Evolutionary conservation across 2,888 invertebrate species (phyloP).

Genomic region (Aleiodes alternator): DNA sequence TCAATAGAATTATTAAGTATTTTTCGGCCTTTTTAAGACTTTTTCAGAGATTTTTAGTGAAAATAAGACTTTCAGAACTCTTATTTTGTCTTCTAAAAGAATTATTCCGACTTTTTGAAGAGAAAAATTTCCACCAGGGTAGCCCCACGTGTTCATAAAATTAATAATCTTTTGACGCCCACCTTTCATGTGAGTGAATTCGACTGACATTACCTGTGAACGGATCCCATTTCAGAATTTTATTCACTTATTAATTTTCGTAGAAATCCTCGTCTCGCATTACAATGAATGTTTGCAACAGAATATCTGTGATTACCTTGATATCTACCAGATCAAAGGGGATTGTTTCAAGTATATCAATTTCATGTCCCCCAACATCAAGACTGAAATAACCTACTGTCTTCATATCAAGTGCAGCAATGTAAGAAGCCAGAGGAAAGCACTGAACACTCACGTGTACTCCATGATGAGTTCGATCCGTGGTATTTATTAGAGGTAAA

Average conservation of each 20-base stretch:
- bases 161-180: slow-evolving; percentile 71
- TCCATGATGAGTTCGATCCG: slow-evolving; percentile 62
- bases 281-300: too few relatives aligned
- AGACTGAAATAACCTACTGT: slow-evolving; percentile 78
- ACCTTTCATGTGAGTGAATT: slow-evolving; percentile 74
- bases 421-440: slow-evolving; percentile 76
- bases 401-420: slow-evolving; percentile 75
- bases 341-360: slow-evolving; percentile 77
- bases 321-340: slow-evolving; percentile 77
- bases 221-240: background rate
- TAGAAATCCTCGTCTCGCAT: too few relatives aligned
- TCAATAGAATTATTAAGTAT: too few relatives aligned
- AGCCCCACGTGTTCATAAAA: slow-evolving; percentile 74
- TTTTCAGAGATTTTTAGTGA: too few relatives aligned
- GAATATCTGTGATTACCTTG: slow-evolving; percentile 61
- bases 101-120: too few relatives aligned
- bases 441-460: slow-evolving; percentile 75
- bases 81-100: too few relatives aligned
- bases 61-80: too few relatives aligned
- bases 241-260: too few relatives aligned
- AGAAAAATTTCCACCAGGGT: too few relatives aligned
- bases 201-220: slow-evolving; percentile 74
- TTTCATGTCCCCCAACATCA: slow-evolving; percentile 78
- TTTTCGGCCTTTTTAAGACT: too few relatives aligned
- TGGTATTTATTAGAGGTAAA: slow-evolving; percentile 53